These are phyloP conservation scores for Meloe dianella DNA, from an alignment of 2,888 invertebrate species.

Conservation along the genomic window DNA sequence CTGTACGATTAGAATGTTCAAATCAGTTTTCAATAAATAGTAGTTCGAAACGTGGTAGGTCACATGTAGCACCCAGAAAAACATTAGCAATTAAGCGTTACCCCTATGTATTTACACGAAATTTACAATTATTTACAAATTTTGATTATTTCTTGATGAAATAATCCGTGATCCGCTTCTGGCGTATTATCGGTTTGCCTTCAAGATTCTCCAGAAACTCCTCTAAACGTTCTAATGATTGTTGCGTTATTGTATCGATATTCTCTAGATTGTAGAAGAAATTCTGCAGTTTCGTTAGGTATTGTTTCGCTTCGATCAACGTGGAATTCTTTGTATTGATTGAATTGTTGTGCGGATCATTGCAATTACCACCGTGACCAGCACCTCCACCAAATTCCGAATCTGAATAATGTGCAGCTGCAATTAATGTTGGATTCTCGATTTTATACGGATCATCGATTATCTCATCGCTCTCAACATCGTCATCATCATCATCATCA, in stretches of 20 bases:
- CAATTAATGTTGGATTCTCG: background rate
- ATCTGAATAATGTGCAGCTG: background rate
- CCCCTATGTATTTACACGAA: background rate
- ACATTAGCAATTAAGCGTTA: background rate
- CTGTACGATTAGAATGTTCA: too few species aligned
- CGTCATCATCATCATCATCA: background rate
- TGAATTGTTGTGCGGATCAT: background rate
- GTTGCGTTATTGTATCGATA: background rate
- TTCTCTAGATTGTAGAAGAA: background rate
- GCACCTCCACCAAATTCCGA: background rate
- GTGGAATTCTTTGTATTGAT: background rate
- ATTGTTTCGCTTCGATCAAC: background rate
- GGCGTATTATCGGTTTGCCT: background rate
- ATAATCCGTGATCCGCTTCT: background rate
- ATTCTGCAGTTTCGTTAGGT: background rate
- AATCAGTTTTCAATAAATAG: too few species aligned
- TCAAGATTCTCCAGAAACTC: background rate
- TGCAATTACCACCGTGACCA: too few species aligned
- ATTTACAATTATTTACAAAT: constrained; percentile 5
- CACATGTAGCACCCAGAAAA: too few species aligned
- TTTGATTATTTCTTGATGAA: background rate
- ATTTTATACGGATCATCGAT: background rate
- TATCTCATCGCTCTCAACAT: background rate
- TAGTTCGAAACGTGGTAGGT: too few species aligned
- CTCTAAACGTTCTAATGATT: background rate